Percentiles rank a stretch among this genome's conserved stretches.
These are phyloP conservation scores for Caenorhabditis becei DNA, from an alignment of 2,888 invertebrate species.

Conservation along the genomic window DNA sequence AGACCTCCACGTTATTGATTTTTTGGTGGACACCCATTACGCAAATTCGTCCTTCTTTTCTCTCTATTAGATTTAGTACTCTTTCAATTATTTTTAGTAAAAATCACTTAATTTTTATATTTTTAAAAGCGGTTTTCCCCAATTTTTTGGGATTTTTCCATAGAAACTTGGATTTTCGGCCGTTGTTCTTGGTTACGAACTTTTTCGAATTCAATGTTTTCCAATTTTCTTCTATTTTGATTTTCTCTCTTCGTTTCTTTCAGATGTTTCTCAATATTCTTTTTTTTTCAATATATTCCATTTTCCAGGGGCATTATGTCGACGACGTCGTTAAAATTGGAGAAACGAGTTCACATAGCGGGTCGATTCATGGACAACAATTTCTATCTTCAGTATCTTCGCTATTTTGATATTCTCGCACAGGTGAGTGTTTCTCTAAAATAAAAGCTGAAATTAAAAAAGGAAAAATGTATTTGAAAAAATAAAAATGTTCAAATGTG, in stretches of 20 bases:
- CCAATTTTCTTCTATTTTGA: background rate
- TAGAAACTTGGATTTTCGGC: too few relatives aligned
- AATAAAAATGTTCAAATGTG: background rate
- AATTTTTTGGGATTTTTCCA: background rate
- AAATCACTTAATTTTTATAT: background rate
- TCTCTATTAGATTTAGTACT: background rate
- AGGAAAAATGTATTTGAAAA: background rate
- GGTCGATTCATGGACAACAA: conserved; percentile 2
- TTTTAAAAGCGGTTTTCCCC: background rate
- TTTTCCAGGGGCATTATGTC: background rate
- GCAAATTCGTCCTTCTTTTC: background rate
- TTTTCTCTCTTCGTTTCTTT: background rate
- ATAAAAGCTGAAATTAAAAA: background rate
- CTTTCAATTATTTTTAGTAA: background rate
- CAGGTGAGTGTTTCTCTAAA: conserved; percentile 8
- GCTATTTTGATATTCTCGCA: conserved; percentile 22
- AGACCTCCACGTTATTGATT: background rate
- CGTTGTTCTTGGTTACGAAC: too few relatives aligned
- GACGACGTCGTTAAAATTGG: background rate
- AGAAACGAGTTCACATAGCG: conserved; percentile 1
- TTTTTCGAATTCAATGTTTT: background rate
- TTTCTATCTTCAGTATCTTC: conserved; percentile 1
- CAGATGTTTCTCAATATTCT: background rate
- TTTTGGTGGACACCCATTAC: conserved; percentile 1
- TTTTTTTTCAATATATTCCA: too few relatives aligned